phyloP scores from a whole-genome alignment of 2,113 vertebrate genomes.

The Xiphias gladius region DNA sequence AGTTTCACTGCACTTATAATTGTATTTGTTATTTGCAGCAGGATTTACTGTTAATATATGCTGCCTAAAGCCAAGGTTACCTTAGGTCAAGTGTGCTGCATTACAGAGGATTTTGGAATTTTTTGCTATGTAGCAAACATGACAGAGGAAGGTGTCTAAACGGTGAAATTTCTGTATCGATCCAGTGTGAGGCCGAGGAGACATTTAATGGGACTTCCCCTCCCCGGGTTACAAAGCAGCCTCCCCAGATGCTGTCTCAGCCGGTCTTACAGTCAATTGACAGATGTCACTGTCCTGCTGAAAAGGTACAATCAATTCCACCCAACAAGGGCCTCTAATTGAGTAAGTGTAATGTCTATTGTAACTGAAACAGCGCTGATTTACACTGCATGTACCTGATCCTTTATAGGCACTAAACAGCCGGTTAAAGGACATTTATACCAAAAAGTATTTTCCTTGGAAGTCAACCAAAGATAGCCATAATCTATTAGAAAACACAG shows the following conservation, averaged over 20 bases:
- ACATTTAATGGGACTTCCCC: constrained; percentile 80
- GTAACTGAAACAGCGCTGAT: constrained; percentile 54
- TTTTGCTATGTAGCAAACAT: constrained; percentile 14
- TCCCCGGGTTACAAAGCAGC: constrained; percentile 75
- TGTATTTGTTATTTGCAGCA: background rate
- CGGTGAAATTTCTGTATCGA: constrained; percentile 72
- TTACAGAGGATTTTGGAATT: background rate
- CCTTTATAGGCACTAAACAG: constrained; percentile 57
- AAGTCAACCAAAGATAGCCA: constrained; percentile 35
- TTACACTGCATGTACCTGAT: constrained; percentile 41
- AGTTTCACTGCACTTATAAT: background rate
- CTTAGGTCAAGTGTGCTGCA: background rate
- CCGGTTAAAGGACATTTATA: constrained; percentile 68
- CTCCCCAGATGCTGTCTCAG: constrained; percentile 83
- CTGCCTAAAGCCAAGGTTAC: background rate
- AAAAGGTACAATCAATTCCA: constrained; percentile 87
- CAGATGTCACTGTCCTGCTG: constrained; percentile 88
- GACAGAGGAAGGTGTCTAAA: constrained; percentile 57
- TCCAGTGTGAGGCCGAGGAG: constrained; percentile 87
- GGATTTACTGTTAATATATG: background rate
- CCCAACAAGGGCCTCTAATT: constrained; percentile 60
- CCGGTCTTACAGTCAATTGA: constrained; percentile 79
- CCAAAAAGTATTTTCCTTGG: constrained; percentile 40
- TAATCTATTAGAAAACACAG: constrained; percentile 27
- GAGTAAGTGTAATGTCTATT: constrained; percentile 63